Percentiles rank a stretch among this genome's conserved stretches.
phyloP scores from a whole-genome alignment of 2,113 vertebrate species.

The Rhinoptilus africanus region DNA sequence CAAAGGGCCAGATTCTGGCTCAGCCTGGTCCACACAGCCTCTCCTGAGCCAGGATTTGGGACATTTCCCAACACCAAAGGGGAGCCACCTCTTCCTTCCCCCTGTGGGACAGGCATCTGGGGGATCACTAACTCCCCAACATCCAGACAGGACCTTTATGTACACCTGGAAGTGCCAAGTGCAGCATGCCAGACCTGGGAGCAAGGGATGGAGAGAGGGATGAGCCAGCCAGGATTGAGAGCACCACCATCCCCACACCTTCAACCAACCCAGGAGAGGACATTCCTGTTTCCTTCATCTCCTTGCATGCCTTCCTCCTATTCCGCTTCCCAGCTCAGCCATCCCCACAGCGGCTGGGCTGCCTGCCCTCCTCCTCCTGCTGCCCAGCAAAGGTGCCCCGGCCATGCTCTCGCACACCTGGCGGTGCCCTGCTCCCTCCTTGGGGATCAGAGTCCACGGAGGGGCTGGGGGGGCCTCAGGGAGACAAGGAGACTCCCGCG shows the following conservation, averaged over 20 bases:
- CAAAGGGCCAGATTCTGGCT: background rate
- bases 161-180: background rate
- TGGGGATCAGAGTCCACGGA: accelerated
- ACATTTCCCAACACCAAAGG: background rate
- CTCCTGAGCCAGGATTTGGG: background rate
- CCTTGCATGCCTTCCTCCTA: background rate
- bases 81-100: background rate
- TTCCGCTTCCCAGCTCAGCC: background rate
- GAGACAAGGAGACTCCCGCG: background rate
- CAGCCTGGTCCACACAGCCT: background rate
- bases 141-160: background rate
- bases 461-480: background rate
- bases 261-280: background rate
- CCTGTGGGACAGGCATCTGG: background rate
- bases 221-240: background rate
- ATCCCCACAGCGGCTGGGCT: background rate
- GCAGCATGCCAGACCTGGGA: background rate
- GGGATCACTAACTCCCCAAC: background rate
- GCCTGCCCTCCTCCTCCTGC: background rate
- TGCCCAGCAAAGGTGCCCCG: background rate
- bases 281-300: background rate
- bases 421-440: background rate
- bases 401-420: accelerated
- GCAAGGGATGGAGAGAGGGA: background rate
- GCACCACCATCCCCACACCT: background rate